phyloP scores from a whole-genome alignment of 2,797 vertebrate species.

The Sibirionetta formosa region DNA sequence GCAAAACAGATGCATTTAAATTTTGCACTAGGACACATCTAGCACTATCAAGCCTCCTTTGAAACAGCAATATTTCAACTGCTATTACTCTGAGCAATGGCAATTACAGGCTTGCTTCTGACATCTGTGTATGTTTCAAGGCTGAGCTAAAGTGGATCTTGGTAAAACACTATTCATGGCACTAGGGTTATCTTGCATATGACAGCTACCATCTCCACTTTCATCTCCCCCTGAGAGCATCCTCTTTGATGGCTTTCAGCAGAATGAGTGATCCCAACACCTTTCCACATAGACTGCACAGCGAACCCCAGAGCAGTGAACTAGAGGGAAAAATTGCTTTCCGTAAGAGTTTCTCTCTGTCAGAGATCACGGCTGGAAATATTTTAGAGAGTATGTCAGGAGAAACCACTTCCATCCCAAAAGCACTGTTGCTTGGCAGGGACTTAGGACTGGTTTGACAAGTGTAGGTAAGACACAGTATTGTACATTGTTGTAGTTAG shows the following conservation, averaged over 20 bases:
- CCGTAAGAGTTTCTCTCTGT: background rate
- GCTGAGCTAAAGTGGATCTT: background rate
- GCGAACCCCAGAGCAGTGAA: constrained; percentile 2
- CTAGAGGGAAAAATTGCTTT: constrained; percentile 19
- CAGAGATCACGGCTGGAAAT: background rate
- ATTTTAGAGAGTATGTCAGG: constrained; percentile 28
- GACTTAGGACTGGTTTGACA: background rate
- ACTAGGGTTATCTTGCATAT: background rate
- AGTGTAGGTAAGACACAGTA: background rate
- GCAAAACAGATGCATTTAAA: background rate
- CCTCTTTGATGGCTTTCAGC: constrained; percentile 16
- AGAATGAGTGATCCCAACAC: constrained; percentile 5
- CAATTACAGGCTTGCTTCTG: background rate
- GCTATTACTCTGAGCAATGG: background rate
- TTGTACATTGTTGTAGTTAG: constrained; percentile 10
- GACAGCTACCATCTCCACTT: background rate
- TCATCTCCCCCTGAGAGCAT: background rate
- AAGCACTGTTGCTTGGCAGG: constrained; percentile 7
- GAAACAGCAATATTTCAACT: background rate
- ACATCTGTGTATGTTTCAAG: background rate
- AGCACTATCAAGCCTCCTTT: background rate
- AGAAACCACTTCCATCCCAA: constrained; percentile 39
- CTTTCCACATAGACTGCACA: background rate
- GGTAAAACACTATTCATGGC: background rate
- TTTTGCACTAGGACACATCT: background rate